Evolutionary conservation across 2,888 invertebrate species (phyloP).

Genomic region (Noctuana brunneofusca): DNA sequence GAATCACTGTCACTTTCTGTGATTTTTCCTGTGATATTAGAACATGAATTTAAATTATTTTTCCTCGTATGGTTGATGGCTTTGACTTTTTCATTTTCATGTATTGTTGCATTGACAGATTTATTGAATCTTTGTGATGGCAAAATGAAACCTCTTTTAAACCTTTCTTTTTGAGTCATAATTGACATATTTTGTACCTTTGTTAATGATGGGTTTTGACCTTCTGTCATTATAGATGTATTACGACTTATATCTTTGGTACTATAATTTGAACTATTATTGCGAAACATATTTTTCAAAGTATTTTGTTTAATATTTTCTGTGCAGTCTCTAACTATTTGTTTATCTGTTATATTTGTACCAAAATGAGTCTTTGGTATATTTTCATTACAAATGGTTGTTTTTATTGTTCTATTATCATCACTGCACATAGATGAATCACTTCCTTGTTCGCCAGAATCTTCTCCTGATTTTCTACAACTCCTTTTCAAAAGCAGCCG

Average conservation of each 20-base stretch:
- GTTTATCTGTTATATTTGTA: constrained; percentile 44
- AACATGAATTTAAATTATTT: not conserved
- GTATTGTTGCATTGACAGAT: constrained; percentile 37
- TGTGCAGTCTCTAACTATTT: constrained; percentile 51
- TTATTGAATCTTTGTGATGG: constrained; percentile 65
- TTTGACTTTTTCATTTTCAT: constrained; percentile 15
- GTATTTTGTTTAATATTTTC: constrained; percentile 49
- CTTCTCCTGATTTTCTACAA: constrained; percentile 53
- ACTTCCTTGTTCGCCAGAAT: constrained; percentile 66
- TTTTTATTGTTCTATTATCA: constrained; percentile 56
- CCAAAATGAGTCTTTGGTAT: constrained; percentile 46
- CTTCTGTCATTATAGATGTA: constrained; percentile 10
- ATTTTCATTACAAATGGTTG: constrained; percentile 47
- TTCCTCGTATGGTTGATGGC: constrained; percentile 7
- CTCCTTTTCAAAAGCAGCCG: constrained; percentile 51
- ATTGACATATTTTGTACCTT: constrained; percentile 39
- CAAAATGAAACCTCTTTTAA: constrained; percentile 55
- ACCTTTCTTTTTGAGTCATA: constrained; percentile 55
- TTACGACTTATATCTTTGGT: constrained; percentile 7
- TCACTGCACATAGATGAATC: constrained; percentile 68
- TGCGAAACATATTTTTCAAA: constrained; percentile 48
- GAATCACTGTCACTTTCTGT: constrained; percentile 34
- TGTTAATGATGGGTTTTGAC: constrained; percentile 9
- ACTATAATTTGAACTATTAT: constrained; percentile 35
- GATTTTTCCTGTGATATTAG: constrained; percentile 5